Conservation (phyloP, 2,797 vertebrate genomes). For the Rhinophrynus dorsalis region DNA sequence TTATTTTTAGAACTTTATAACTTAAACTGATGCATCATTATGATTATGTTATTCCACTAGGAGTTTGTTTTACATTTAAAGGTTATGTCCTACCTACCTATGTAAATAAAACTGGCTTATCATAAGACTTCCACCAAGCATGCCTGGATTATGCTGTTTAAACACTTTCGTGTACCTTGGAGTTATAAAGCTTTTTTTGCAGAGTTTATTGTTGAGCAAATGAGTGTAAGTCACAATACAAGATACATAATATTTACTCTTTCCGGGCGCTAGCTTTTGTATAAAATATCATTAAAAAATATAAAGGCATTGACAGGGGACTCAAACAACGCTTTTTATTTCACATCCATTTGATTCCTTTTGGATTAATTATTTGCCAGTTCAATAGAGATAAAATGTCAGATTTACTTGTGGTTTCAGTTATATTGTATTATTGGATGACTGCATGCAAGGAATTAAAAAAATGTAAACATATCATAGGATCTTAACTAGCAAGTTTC, state of each 20-base stretch:
- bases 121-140: neutral
- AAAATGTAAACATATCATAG: conserved; percentile 38
- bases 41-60: neutral
- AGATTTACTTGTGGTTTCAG: conserved; percentile 40
- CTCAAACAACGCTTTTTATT: neutral
- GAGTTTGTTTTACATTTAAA: no score
- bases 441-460: conserved; percentile 30
- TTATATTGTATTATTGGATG: conserved; percentile 35
- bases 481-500: conserved; percentile 7
- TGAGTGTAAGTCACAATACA: neutral
- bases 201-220: no score
- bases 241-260: neutral
- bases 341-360: neutral
- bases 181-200: neutral
- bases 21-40: neutral
- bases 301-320: conserved; percentile 8
- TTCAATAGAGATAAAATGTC: conserved; percentile 27
- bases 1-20: no score
- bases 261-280: neutral
- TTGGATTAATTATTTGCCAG: conserved; percentile 37
- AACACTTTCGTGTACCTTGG: neutral
- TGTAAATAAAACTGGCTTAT: neutral
- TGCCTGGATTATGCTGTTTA: neutral
- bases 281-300: conserved; percentile 10
- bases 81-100: neutral